phyloP scores from a whole-genome alignment of 2,113 vertebrate genomes.

The Pachypanchax playfairii region DNA sequence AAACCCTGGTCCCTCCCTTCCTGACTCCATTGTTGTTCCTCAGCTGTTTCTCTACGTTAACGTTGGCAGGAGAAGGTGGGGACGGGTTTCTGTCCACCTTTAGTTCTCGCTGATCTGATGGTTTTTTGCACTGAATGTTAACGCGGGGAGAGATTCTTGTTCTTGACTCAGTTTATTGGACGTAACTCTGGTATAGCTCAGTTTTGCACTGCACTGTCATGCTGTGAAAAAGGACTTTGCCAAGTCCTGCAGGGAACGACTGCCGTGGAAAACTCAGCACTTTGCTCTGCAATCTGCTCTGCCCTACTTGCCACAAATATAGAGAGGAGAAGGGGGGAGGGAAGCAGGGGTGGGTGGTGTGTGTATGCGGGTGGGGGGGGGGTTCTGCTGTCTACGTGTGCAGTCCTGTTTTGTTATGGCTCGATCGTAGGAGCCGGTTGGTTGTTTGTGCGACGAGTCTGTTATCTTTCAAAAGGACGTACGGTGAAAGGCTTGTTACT shows the following conservation, averaged over 20 bases:
- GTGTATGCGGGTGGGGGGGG: neutral
- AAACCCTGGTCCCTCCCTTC: slow-evolving; percentile 3
- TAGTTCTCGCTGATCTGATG: slow-evolving; percentile 53
- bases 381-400: slow-evolving; percentile 33
- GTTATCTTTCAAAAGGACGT: slow-evolving; percentile 33
- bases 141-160: slow-evolving; percentile 31
- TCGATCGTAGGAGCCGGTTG: slow-evolving; percentile 19
- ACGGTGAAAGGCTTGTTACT: neutral
- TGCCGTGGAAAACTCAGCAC: slow-evolving; percentile 73
- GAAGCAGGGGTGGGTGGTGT: too few relatives aligned
- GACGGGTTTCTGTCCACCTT: slow-evolving; percentile 39
- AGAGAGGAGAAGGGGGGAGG: slow-evolving; percentile 2
- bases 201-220: slow-evolving; percentile 75
- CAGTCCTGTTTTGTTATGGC: slow-evolving; percentile 43
- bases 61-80: slow-evolving; percentile 5
- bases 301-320: slow-evolving; percentile 71
- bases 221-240: slow-evolving; percentile 72
- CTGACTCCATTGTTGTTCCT: slow-evolving; percentile 40
- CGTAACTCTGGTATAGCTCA: slow-evolving; percentile 46
- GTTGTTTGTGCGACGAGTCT: slow-evolving; percentile 22
- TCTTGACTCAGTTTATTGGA: slow-evolving; percentile 43
- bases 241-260: slow-evolving; percentile 69
- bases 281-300: slow-evolving; percentile 77
- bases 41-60: slow-evolving; percentile 19
- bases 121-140: slow-evolving; percentile 57